Conservation (phyloP, 2,888 invertebrate species). For the Boloria selene region DNA sequence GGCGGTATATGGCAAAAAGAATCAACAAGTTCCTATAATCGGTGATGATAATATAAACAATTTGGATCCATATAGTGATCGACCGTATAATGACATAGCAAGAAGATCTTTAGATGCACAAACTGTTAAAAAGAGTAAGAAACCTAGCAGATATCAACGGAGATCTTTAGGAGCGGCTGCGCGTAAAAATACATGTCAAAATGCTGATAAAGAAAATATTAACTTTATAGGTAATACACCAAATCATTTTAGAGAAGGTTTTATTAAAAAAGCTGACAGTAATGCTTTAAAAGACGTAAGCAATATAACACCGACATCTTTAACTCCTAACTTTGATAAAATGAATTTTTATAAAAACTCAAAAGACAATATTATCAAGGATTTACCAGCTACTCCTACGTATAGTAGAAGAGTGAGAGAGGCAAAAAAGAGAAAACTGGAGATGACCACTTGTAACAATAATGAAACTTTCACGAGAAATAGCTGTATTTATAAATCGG, state of each 20-base stretch:
- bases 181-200: conserved; percentile 62
- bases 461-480: conserved; percentile 65
- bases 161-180: conserved; percentile 68
- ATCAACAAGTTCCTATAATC: conserved; percentile 58
- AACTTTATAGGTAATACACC: conserved; percentile 82
- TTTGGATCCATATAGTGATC: conserved; percentile 50
- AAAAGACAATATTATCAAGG: conserved; percentile 64
- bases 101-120: conserved; percentile 71
- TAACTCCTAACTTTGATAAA: conserved; percentile 65
- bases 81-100: conserved; percentile 52
- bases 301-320: conserved; percentile 82
- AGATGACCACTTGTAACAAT: conserved; percentile 62
- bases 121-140: conserved; percentile 71
- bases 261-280: conserved; percentile 77
- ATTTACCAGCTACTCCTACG: conserved; percentile 69
- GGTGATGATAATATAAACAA: conserved; percentile 52
- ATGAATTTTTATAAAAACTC: conserved; percentile 58
- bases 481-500: conserved; percentile 67
- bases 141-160: conserved; percentile 74
- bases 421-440: conserved; percentile 75
- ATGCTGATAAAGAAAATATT: conserved; percentile 73
- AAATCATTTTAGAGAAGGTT: conserved; percentile 83
- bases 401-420: conserved; percentile 75
- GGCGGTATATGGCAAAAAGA: conserved; percentile 80
- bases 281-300: conserved; percentile 82